A percentile compares a stretch with the other conserved stretches of the same genome.
These are phyloP conservation scores for Lasiommata megera DNA, from an alignment of 2,888 invertebrate genomes.

Conservation along the genomic window DNA sequence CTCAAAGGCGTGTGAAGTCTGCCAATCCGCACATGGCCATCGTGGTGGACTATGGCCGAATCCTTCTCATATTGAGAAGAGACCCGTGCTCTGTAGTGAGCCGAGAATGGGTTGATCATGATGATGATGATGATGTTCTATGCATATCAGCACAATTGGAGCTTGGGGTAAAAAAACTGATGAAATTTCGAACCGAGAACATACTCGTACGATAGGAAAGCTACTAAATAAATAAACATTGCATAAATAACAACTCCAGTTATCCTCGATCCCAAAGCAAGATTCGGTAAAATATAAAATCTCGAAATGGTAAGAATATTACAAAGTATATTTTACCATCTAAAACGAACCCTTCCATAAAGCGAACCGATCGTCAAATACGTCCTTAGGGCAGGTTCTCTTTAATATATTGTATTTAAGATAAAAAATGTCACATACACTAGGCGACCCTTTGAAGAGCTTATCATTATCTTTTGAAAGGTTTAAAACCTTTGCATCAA, in stretches of 20 bases:
- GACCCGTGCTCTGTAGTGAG: too few species aligned
- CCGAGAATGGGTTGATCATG: too few species aligned
- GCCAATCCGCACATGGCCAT: too few species aligned
- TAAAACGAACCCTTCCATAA: neutral
- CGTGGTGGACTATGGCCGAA: too few species aligned
- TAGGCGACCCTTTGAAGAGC: neutral
- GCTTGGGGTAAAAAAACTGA: too few species aligned
- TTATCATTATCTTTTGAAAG: neutral
- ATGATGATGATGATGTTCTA: too few species aligned
- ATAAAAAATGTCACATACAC: neutral
- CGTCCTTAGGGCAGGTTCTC: neutral
- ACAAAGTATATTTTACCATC: neutral
- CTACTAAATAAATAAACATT: neutral
- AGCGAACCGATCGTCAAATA: neutral
- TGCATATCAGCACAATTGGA: too few species aligned
- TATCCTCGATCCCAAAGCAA: neutral
- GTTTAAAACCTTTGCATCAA: too few species aligned
- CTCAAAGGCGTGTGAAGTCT: too few species aligned
- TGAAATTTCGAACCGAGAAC: too few species aligned
- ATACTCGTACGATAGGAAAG: too few species aligned
- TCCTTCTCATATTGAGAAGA: too few species aligned
- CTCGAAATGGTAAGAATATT: neutral
- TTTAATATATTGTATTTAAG: neutral
- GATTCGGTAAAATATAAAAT: neutral
- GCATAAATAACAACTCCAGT: neutral